Evolutionary conservation across 2,888 invertebrate genomes (phyloP).

Genomic region (Notodonta dromedarius): DNA sequence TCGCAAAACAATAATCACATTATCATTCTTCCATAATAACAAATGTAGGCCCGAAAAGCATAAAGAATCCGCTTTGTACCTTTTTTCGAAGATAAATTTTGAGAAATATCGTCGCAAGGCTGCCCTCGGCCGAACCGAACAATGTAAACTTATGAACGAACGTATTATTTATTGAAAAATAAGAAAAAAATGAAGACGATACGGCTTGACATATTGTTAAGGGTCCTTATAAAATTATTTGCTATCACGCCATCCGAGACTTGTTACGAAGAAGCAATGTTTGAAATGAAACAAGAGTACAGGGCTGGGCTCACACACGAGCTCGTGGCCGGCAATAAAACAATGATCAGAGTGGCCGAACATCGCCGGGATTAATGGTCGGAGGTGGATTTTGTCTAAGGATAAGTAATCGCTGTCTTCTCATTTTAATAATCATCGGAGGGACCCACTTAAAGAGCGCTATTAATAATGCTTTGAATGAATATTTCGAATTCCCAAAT

Average conservation of each 20-base stretch:
- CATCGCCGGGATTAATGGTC: constrained; percentile 51
- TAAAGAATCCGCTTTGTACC: constrained; percentile 76
- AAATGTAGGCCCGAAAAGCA: constrained; percentile 77
- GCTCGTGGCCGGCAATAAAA: constrained; percentile 57
- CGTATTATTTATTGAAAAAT: constrained; percentile 80
- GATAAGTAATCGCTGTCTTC: constrained; percentile 69
- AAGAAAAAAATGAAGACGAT: constrained; percentile 64
- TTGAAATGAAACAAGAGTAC: constrained; percentile 61
- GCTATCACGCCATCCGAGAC: constrained; percentile 78
- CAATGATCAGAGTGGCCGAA: constrained; percentile 50
- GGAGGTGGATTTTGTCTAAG: constrained; percentile 59
- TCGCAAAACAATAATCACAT: constrained; percentile 84
- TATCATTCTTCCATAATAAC: constrained; percentile 82
- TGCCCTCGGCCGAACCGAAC: constrained; percentile 73
- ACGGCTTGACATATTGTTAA: constrained; percentile 80
- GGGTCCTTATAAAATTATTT: constrained; percentile 81
- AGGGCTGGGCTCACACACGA: constrained; percentile 48
- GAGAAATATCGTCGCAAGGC: constrained; percentile 74
- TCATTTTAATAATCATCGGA: constrained; percentile 73
- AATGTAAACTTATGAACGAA: constrained; percentile 80
- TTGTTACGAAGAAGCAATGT: constrained; percentile 71
- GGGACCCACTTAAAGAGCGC: constrained; percentile 69
- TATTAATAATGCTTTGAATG: constrained; percentile 80
- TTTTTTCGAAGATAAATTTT: constrained; percentile 67
- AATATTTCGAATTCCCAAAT: constrained; percentile 83